phyloP scores from a whole-genome alignment of 2,888 invertebrate species.

The Eulithis prunata region DNA sequence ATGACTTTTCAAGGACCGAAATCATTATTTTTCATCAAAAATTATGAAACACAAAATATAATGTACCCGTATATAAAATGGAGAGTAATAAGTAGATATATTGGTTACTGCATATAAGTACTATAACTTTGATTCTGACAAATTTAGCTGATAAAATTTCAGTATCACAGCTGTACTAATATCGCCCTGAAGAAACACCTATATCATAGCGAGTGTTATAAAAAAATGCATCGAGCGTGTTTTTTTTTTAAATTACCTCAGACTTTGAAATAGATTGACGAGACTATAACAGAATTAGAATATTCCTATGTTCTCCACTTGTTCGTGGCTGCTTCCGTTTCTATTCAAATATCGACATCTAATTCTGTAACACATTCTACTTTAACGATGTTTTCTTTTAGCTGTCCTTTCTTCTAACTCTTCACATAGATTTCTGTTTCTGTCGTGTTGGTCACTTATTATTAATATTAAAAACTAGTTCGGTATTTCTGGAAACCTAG shows the following conservation, averaged over 20 bases:
- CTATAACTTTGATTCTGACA: no score
- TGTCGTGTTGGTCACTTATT: no score
- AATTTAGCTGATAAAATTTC: no score
- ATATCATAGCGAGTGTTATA: no score
- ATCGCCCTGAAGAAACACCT: no score
- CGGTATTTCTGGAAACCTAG: no score
- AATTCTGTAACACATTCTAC: constrained; percentile 25
- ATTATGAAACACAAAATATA: neutral
- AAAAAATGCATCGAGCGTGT: no score
- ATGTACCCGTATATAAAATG: no score
- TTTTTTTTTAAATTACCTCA: constrained; percentile 8
- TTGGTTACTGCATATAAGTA: no score
- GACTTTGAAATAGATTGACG: constrained; percentile 9
- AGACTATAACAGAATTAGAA: constrained; percentile 23
- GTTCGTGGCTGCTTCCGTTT: constrained; percentile 29
- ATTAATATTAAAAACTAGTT: no score
- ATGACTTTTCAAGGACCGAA: constrained; percentile 36
- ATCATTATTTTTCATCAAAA: neutral
- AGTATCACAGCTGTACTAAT: no score
- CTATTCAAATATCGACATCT: constrained; percentile 29
- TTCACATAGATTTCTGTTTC: neutral
- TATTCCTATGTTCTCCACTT: constrained; percentile 31
- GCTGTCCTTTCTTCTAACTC: constrained; percentile 1
- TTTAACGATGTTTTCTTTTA: constrained; percentile 26
- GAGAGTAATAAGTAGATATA: no score